Percentiles rank a stretch among this genome's conserved stretches.
Conservation (phyloP, 2,797 vertebrate genomes). For the Diplodus sargus region DNA sequence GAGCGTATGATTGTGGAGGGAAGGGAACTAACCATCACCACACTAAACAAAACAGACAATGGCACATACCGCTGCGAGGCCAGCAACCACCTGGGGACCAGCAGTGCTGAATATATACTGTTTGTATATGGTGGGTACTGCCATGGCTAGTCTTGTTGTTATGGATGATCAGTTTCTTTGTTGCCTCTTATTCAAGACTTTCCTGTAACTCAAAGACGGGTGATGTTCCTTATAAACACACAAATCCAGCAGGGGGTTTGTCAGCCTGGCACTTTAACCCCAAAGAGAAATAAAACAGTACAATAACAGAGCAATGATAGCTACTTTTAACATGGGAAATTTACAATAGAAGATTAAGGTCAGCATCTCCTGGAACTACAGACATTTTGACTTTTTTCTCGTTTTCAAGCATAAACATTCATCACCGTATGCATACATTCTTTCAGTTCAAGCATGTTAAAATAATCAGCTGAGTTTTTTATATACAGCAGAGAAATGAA, state of each 20-base stretch:
- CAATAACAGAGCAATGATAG: conserved; percentile 13
- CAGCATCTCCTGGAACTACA: not conserved
- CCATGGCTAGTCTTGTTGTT: conserved; percentile 13
- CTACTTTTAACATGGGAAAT: not conserved
- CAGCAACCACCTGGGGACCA: conserved; percentile 95
- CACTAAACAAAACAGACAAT: conserved; percentile 98
- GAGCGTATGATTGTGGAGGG: conserved; percentile 98
- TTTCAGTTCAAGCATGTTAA: not conserved
- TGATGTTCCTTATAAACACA: conserved; percentile 18
- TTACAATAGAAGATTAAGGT: not conserved
- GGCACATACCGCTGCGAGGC: conserved; percentile 99
- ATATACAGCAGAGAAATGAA: not conserved
- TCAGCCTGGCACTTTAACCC: conserved; percentile 3
- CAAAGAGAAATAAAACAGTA: not conserved
- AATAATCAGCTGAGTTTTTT: not conserved
- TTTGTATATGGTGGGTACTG: conserved; percentile 96
- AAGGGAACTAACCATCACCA: conserved; percentile 94
- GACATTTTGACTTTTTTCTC: no score
- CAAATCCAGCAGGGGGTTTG: conserved; percentile 9
- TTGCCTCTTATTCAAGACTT: conserved; percentile 22
- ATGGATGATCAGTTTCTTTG: conserved; percentile 22
- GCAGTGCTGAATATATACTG: conserved; percentile 94
- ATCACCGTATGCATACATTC: not conserved
- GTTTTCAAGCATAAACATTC: not conserved
- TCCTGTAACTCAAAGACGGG: conserved; percentile 14